Conservation (phyloP, 2,113 vertebrate species). For the Clarias gariepinus region DNA sequence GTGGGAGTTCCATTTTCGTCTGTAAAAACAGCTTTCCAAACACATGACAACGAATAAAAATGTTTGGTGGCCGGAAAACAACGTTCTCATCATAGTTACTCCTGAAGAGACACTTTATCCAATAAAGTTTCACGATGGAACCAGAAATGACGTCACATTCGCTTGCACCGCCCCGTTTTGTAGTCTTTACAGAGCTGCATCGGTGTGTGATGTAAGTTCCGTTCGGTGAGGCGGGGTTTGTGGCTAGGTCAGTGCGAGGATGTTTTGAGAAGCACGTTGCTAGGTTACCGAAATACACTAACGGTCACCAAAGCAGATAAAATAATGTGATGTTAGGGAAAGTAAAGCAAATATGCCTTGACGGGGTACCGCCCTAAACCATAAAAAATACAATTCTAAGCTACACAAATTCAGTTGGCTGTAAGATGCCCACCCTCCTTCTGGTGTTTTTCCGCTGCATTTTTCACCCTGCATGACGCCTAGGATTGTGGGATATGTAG, state of each 20-base stretch:
- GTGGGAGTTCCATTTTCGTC: background rate
- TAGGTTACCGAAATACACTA: background rate
- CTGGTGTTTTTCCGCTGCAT: background rate
- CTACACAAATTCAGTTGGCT: background rate
- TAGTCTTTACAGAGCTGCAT: background rate
- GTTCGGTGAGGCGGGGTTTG: background rate
- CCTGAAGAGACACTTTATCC: background rate
- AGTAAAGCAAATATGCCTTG: background rate
- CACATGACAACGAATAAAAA: background rate
- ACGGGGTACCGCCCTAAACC: no score
- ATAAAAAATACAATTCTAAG: background rate
- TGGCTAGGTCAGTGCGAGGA: background rate
- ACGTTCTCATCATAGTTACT: background rate
- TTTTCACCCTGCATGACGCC: background rate
- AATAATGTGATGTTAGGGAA: background rate
- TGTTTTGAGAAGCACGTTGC: background rate
- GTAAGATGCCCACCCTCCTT: background rate
- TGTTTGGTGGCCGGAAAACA: background rate
- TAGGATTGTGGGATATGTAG: conserved; percentile 7
- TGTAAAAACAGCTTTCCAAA: background rate
- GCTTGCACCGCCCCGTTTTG: background rate
- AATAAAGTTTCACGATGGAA: background rate
- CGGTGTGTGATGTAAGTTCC: background rate
- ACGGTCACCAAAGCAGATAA: no score
- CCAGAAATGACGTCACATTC: background rate